Base-by-base conservation (phyloP, 37 sponge, comb jelly and placozoan genomes). In the Mnemiopsis leidyi region DNA sequence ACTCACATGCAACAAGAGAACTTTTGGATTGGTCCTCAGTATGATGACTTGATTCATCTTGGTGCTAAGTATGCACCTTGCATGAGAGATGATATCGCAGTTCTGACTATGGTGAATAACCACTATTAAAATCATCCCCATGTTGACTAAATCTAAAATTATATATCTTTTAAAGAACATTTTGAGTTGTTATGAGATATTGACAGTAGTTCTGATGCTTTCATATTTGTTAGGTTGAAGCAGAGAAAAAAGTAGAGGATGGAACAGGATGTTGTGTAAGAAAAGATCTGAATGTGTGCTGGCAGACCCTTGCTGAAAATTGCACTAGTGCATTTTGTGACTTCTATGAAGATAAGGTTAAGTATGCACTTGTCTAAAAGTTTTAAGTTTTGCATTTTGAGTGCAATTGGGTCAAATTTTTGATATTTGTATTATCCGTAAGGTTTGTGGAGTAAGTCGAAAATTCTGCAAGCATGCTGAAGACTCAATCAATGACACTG, bases 21-120 rank as follows among this genome's bases (percentile, higher is more conserved):
- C 82, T 79, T 79, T 29, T 79, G 82, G 82, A 20, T 79, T 16
- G 82, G 82, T 35, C 82, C 82, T 23, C 36, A 79, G 20, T 79
- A 79, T 33, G 23, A 79, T 7, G 36, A 1, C 38, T 29, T 79
- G 34, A 79, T 79, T 20, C 82, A 79, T 33, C 38, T 79, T 30
- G 82, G 82, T 30, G 82, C 82, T 29, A 79, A 79, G 36, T 79
- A 79, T 33, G 34, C 82, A 2, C 82, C 82, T 32, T 79, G 82
- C 38, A 79, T 79, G 82, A 79, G 82, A 29, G 3, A 31, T 7
- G 82, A 79, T 79, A 23, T 20, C 7, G 37, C 20, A 32, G 7
- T 33, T 31, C 7, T 29, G 82, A 36, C 2, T 23, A 29, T 29
- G 21, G 23, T 79, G 13, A 48, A 13, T n/a, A n/a, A n/a, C n/a